phyloP scores from a whole-genome alignment of 1,140 invertebrate species.

The Eufriesea mexicana region DNA sequence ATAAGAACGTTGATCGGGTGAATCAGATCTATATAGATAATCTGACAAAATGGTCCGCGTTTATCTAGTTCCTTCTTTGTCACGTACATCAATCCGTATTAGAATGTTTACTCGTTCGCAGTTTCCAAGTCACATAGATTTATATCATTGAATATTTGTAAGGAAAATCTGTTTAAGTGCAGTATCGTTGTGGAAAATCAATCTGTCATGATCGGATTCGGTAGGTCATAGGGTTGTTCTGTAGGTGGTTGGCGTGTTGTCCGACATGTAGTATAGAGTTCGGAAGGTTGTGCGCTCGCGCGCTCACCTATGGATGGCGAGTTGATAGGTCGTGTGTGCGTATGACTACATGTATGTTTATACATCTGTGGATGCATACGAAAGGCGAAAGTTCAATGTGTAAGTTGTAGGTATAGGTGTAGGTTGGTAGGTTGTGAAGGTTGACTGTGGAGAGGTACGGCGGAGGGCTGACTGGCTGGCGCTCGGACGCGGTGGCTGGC shows the following conservation, averaged over 20 bases:
- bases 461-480: conserved; percentile 51
- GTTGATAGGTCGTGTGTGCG: conserved; percentile 6
- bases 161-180: background rate
- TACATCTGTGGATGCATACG: background rate
- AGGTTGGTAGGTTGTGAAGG: conserved; percentile 64
- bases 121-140: too few relatives aligned
- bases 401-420: conserved; percentile 57
- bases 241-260: conserved; percentile 54
- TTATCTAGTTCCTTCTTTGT: conserved; percentile 41
- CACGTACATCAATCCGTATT: background rate
- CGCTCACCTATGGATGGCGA: conserved; percentile 21
- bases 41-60: conserved; percentile 37
- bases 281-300: conserved; percentile 53
- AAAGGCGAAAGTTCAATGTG: conserved; percentile 36
- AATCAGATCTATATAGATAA: conserved; percentile 32
- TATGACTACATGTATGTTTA: conserved; percentile 9
- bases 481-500: conserved; percentile 63
- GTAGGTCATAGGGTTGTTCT: conserved; percentile 51
- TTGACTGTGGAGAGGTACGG: conserved; percentile 56
- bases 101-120: background rate
- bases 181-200: conserved; percentile 2
- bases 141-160: background rate
- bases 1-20: conserved; percentile 2
- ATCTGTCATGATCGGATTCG: conserved; percentile 37
- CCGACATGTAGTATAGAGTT: conserved; percentile 42